A percentile compares a stretch with the other conserved stretches of the same genome.
Conservation (phyloP, 2,888 invertebrate genomes). For the Trilocha varians region DNA sequence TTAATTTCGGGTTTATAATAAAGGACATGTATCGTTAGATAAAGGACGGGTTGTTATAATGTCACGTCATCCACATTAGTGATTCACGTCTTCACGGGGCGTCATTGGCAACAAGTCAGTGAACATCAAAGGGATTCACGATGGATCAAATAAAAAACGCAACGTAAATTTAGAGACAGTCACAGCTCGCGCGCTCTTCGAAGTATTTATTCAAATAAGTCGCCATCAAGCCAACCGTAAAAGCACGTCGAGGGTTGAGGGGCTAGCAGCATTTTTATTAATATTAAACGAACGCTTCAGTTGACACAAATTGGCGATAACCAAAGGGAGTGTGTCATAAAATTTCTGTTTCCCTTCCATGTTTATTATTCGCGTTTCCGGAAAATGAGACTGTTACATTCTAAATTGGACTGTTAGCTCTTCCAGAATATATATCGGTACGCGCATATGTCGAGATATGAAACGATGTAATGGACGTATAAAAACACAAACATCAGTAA, state of each 20-base stretch:
- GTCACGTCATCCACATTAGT: constrained; percentile 65
- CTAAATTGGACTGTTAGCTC: neutral
- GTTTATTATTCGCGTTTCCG: constrained; percentile 38
- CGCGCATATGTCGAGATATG: neutral
- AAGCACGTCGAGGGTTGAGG: constrained; percentile 62
- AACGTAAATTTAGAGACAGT: constrained; percentile 52
- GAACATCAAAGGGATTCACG: constrained; percentile 7
- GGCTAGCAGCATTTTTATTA: constrained; percentile 62
- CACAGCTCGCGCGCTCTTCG: constrained; percentile 41
- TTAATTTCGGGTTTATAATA: constrained; percentile 65
- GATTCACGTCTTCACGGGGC: constrained; percentile 57
- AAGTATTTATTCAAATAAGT: constrained; percentile 73
- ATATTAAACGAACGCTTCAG: constrained; percentile 70
- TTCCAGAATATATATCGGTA: neutral
- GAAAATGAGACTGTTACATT: constrained; percentile 29
- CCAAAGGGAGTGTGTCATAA: constrained; percentile 55
- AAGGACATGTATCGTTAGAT: constrained; percentile 67
- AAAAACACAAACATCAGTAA: too few relatives aligned
- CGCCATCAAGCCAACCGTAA: constrained; percentile 67
- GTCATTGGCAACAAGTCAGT: constrained; percentile 20
- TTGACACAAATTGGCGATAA: constrained; percentile 71
- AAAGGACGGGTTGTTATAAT: constrained; percentile 67
- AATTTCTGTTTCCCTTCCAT: constrained; percentile 42
- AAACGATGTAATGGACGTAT: neutral
- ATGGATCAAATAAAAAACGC: constrained; percentile 36